Base-by-base conservation (phyloP, 1,140 invertebrate genomes). In the Mylabris phalerata region DNA sequence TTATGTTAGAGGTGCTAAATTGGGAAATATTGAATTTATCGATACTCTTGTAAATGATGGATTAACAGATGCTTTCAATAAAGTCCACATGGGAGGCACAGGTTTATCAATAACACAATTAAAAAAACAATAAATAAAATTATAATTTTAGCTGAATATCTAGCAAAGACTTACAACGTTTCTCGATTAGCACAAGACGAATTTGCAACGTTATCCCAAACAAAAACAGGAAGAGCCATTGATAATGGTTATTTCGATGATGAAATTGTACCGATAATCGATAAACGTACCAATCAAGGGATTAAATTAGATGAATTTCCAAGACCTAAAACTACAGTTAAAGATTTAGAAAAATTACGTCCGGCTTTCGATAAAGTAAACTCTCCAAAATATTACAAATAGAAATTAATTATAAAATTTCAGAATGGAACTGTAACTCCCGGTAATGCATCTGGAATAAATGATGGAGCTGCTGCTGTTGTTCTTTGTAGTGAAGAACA, bases 401-500 rank as follows among this genome's bases (percentile, higher is more conserved):
- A 11, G 9, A 27, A 24, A 54, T 25, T 11, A 50, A 42, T 0
- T 26, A 32, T 55, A 49, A 5, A 48, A 45, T 57, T 58, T 24
- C 44, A 75, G 69, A 76, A 79, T 63, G 87, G 87, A n/a, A 85
- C 83, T 13, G 84, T 91, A 13, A 92, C 89, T 13, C 77, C 89
- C 41, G 89, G 88, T 48, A 92, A 91, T 78, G 79, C 88, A 9
- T 90, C 88, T 10, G 88, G 90, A 43, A 78, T 93, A 40, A 93
- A 92, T 74, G 92, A 95, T 75, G 91, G 92, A 10, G 91, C 92
- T 41, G 91, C 92, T 27, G 88, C 84, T 27, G 75, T 94, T 5
- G 75, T 93, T 44, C 66, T 95, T 9, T 84, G 84, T 78, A 84
- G 80, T 32, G 72, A 73, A 48, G 72, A 79, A 58, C 75, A 79